A percentile compares a stretch with the other conserved stretches of the same genome.
phyloP scores from a whole-genome alignment of 2,113 vertebrate genomes.

The Microcebus tavaratra region DNA sequence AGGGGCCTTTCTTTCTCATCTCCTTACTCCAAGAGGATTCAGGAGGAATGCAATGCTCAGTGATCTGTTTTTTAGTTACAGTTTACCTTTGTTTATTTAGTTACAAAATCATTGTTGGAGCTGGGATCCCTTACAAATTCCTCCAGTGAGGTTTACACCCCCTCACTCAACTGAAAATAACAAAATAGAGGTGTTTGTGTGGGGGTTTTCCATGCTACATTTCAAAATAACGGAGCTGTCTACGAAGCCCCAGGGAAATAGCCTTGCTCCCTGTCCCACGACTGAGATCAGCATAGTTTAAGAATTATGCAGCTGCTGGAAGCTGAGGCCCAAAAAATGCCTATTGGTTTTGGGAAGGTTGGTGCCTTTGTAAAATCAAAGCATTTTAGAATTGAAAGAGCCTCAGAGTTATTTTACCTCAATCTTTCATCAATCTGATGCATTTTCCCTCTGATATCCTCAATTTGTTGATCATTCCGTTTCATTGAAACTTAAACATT shows the following conservation, averaged over 20 bases:
- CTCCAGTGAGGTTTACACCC: neutral
- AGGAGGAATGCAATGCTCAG: neutral
- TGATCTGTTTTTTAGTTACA: neutral
- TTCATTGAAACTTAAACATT: neutral
- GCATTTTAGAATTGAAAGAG: neutral
- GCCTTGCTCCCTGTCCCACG: neutral
- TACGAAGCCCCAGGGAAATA: neutral
- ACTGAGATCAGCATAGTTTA: neutral
- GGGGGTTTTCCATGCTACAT: neutral
- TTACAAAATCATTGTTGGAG: neutral
- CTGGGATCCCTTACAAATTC: neutral
- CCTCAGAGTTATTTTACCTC: neutral
- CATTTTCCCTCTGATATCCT: conserved; percentile 2
- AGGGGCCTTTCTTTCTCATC: neutral
- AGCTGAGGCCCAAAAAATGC: neutral
- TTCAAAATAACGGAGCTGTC: neutral
- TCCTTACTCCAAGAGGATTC: neutral
- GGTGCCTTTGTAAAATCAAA: conserved; percentile 14
- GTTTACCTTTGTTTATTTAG: neutral
- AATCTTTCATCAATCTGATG: neutral
- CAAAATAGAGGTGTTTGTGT: neutral
- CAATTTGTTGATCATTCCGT: neutral
- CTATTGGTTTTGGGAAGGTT: neutral
- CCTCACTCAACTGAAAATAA: neutral
- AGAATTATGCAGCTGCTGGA: neutral